Percentiles rank a stretch among this genome's conserved stretches.
These are phyloP conservation scores for Ciconia stormi DNA, from an alignment of 2,113 vertebrate species.

Conservation along the genomic window DNA sequence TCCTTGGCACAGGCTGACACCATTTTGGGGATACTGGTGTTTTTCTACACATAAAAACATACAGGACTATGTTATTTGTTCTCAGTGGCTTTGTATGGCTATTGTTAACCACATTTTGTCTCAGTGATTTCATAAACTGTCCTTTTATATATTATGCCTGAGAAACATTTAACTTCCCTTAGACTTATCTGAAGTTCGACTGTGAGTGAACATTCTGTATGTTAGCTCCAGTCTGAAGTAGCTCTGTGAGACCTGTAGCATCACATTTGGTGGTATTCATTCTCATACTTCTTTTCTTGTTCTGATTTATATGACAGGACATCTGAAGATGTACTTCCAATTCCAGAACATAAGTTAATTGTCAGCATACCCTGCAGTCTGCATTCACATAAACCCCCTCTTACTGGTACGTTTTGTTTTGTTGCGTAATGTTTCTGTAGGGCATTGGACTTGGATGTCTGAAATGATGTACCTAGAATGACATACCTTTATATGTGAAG, in stretches of 20 bases:
- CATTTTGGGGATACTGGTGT: background rate
- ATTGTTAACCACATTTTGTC: background rate
- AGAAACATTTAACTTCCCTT: background rate
- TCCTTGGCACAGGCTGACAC: background rate
- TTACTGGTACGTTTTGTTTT: conserved; percentile 79
- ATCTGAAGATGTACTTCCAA: conserved; percentile 34
- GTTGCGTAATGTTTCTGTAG: background rate
- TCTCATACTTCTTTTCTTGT: background rate
- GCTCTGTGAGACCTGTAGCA: background rate
- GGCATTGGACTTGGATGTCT: background rate
- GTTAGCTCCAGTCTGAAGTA: background rate
- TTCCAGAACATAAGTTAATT: conserved; percentile 85
- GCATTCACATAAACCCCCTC: conserved; percentile 94
- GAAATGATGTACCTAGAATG: background rate
- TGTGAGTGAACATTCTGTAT: background rate
- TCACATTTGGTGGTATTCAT: background rate
- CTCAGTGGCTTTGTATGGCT: background rate
- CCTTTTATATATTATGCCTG: background rate
- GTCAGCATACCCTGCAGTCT: conserved; percentile 90
- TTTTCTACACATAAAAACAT: background rate
- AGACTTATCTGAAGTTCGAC: background rate
- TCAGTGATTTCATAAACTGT: background rate
- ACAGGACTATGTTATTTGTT: background rate
- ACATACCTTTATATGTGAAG: background rate
- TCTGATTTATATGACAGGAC: conserved; percentile 62